A percentile compares a stretch with the other conserved stretches of the same genome.
phyloP scores from a whole-genome alignment of 2,888 invertebrate species.

The Acheta domesticus region DNA sequence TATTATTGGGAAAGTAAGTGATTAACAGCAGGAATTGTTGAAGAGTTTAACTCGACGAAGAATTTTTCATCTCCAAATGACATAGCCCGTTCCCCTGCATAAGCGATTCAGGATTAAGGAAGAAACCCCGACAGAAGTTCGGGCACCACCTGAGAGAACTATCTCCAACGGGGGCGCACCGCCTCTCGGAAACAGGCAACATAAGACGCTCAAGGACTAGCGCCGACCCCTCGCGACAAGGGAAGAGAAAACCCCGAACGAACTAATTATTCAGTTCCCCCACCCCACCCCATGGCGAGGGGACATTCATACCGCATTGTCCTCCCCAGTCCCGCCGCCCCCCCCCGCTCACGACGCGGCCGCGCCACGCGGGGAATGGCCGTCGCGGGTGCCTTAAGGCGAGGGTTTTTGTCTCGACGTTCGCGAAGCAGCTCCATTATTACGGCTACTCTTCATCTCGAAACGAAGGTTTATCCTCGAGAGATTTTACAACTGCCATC shows the following conservation, averaged over 20 bases:
- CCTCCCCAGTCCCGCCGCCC: neutral
- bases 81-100: too few species aligned
- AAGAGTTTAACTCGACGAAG: too few species aligned
- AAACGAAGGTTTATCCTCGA: neutral
- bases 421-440: neutral
- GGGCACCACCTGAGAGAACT: too few species aligned
- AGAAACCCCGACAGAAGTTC: too few species aligned
- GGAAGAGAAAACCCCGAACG: neutral
- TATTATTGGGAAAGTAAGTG: too few species aligned
- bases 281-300: conserved; percentile 4
- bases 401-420: neutral
- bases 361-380: neutral
- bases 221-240: neutral
- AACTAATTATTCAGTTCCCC: neutral
- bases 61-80: too few species aligned
- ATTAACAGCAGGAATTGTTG: too few species aligned
- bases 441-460: neutral
- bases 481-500: neutral
- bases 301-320: neutral
- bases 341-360: neutral
- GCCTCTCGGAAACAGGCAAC: too few species aligned
- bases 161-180: too few species aligned
- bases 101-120: too few species aligned
- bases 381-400: neutral
- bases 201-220: too few species aligned